Conservation (phyloP, 2,113 vertebrate genomes). For the Cochlearius cochlearius region DNA sequence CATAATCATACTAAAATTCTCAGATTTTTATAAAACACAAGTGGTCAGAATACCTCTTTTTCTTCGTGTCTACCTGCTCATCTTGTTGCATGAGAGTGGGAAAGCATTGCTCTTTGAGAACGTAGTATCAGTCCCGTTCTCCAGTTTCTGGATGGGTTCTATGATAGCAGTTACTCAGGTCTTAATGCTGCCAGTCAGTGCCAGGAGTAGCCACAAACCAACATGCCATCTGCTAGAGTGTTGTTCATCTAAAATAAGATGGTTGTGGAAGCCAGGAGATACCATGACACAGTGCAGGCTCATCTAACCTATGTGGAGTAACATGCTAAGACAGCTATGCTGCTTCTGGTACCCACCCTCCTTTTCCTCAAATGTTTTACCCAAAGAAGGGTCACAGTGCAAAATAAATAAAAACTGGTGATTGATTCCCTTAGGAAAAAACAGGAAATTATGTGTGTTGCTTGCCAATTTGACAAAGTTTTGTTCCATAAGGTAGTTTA, state of each 20-base stretch:
- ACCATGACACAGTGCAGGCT: accelerated
- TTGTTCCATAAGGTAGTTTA: background rate
- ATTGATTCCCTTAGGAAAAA: background rate
- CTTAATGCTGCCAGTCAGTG: background rate
- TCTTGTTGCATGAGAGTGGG: background rate
- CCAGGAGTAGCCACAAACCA: background rate
- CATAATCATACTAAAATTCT: background rate
- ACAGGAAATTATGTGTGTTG: accelerated
- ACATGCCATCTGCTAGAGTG: background rate
- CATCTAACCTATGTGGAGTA: background rate
- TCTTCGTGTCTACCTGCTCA: background rate
- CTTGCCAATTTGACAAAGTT: background rate
- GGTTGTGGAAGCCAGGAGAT: background rate
- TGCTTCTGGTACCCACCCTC: background rate
- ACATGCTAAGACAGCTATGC: accelerated
- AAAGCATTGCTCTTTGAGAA: background rate
- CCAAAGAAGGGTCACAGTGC: background rate
- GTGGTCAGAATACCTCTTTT: background rate
- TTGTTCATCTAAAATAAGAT: background rate
- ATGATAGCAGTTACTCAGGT: background rate
- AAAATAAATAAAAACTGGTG: background rate
- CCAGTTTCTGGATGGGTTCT: background rate
- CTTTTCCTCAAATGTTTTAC: background rate
- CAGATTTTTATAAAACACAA: background rate
- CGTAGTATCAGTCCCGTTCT: background rate